Conservation (phyloP, 1,140 invertebrate genomes). For the Maniola jurtina region DNA sequence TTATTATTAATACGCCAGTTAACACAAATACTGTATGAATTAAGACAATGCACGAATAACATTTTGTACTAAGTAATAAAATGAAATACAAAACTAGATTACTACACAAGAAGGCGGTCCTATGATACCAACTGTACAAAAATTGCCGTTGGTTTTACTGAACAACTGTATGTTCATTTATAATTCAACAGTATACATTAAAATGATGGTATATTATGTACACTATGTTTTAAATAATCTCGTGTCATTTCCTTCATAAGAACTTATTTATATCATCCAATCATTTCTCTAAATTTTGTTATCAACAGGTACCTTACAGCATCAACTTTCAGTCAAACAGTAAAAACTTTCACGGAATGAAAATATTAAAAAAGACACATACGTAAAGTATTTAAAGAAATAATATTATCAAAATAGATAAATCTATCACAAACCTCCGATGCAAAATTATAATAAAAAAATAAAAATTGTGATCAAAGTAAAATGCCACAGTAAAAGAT, state of each 20-base stretch:
- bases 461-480: constrained; percentile 71
- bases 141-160: constrained; percentile 23
- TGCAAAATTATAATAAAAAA: constrained; percentile 66
- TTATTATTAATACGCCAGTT: constrained; percentile 62
- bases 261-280: constrained; percentile 35
- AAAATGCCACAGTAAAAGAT: constrained; percentile 46
- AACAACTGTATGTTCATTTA: constrained; percentile 19
- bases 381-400: constrained; percentile 71
- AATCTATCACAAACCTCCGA: constrained; percentile 66
- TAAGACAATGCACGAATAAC: constrained; percentile 54
- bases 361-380: constrained; percentile 64
- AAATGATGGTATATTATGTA: constrained; percentile 41
- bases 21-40: constrained; percentile 38
- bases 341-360: constrained; percentile 74
- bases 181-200: constrained; percentile 13
- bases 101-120: constrained; percentile 30
- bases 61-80: constrained; percentile 25
- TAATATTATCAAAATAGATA: constrained; percentile 69
- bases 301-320: constrained; percentile 59
- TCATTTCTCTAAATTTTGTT: constrained; percentile 41
- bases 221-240: constrained; percentile 42
- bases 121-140: constrained; percentile 49
- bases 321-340: constrained; percentile 64
- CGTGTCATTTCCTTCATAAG: constrained; percentile 31
- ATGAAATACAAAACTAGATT: constrained; percentile 17